Evolutionary conservation across 2,888 invertebrate genomes (phyloP), one percentile per base, ranked within the genome.

Genomic region (Sycophila texana): DNA sequence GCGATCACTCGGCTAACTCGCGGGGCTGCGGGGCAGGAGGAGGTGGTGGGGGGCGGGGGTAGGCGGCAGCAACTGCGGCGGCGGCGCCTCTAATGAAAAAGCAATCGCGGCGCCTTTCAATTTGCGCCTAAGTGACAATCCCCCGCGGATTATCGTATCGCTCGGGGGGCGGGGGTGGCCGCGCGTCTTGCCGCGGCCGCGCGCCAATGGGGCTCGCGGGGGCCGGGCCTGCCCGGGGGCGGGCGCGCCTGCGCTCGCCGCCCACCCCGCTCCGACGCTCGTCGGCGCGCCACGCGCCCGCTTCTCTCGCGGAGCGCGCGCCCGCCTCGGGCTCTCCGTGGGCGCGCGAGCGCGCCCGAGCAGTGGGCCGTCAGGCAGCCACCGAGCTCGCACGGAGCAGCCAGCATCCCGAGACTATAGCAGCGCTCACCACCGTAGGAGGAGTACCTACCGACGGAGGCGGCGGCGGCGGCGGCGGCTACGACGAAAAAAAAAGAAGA

Each of bases 181-280:
- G 58, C 61, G n/a, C 18, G 65, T 22, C 49, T 60, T 30, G 47
- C 16, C 10, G 7, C 13, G 12, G 89, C 88, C 87, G 88, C 88
- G 86, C 86, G 87, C 86, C 88, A 88, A 89, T 88, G 88, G 87
- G 86, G 7, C 39, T 55, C n/a, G 72, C 66, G 60, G 47, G 55
- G 26, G 57, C 57, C 49, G 60, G 18, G 57, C 22, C 22, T 18
- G 20, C 18, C 26, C 30, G n/a, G 67, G 67, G 70, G 63, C 63
- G 70, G 74, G n/a, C 65, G 73, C 67, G 73, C 51, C 51, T 60
- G 73, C 73, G 77, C 63, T 39, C 18, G 22, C 55, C 66, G 65
- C 65, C 68, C 30, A 57, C 74, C 49, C 53, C 49, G 14, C 14
- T n/a, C 57, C 51, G 10, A 2, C 30, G 49, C 22, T 49, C 60